These are phyloP conservation scores for Cinclus mexicanus DNA, from an alignment of 2,113 vertebrate genomes.

Conservation along the genomic window DNA sequence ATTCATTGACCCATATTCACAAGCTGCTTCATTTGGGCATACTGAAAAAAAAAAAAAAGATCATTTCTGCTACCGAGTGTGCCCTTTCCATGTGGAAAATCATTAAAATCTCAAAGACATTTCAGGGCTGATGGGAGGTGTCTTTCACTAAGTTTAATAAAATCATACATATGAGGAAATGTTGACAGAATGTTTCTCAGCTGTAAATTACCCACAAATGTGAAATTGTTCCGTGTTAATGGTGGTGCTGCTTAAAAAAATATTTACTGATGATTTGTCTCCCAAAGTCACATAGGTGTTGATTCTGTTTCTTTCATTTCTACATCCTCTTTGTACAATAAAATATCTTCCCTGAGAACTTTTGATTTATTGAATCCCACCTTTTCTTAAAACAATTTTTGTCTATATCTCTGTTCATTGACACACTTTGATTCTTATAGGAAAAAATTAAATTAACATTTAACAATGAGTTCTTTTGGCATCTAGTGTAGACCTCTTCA, in stretches of 20 bases:
- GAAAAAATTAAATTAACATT: not conserved
- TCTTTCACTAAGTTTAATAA: slow-evolving; percentile 53
- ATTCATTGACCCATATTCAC: not conserved
- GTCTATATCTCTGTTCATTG: not conserved
- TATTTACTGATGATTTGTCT: slow-evolving; percentile 35
- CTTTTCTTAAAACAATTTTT: not conserved
- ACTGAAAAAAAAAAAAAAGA: not conserved
- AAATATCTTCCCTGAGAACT: not conserved
- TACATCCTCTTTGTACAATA: not conserved
- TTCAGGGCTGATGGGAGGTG: slow-evolving; percentile 20
- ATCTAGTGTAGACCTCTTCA: not conserved
- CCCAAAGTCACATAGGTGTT: not conserved
- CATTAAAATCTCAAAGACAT: slow-evolving; percentile 10
- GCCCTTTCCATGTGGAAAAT: slow-evolving; percentile 19
- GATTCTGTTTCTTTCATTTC: not conserved
- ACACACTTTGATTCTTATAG: not conserved
- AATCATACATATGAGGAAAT: slow-evolving; percentile 13
- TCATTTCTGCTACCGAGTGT: not conserved
- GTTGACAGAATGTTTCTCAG: slow-evolving; percentile 25
- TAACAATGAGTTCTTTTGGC: not conserved
- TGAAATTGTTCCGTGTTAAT: not conserved
- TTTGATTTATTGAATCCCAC: not conserved
- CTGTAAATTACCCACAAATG: slow-evolving; percentile 35
- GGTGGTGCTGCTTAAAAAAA: not conserved
- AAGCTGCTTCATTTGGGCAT: not conserved